A percentile compares a stretch with the other conserved stretches of the same genome.
These are phyloP conservation scores for Semibalanus balanoides DNA, from an alignment of 1,140 invertebrate genomes.

Conservation along the genomic window DNA sequence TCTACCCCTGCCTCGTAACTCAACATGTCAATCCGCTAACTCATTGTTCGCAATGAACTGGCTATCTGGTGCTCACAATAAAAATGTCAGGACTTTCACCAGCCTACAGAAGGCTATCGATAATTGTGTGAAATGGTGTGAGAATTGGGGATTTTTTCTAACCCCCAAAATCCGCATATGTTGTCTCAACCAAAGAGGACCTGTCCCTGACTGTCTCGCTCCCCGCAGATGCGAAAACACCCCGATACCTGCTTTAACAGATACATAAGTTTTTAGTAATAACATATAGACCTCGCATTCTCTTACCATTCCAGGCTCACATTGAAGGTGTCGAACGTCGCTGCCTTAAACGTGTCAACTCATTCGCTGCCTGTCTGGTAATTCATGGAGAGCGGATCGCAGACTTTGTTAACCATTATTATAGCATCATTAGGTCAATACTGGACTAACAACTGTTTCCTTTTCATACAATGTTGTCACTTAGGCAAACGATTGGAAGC, in stretches of 20 bases:
- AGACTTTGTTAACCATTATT: neutral
- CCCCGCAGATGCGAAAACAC: neutral
- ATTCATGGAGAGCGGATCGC: neutral
- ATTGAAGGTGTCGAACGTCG: neutral
- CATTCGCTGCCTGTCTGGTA: neutral
- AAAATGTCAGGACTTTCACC: neutral
- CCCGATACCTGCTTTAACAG: neutral
- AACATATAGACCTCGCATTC: neutral
- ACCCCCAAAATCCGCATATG: neutral
- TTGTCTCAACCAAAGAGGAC: neutral
- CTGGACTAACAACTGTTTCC: neutral
- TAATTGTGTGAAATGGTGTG: neutral
- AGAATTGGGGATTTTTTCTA: neutral
- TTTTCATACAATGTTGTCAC: neutral
- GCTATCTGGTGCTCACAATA: neutral
- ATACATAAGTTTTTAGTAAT: neutral
- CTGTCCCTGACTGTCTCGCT: neutral
- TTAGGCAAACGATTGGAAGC: neutral
- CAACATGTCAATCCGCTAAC: neutral
- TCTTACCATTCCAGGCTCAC: neutral
- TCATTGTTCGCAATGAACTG: neutral
- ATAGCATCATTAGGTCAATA: neutral
- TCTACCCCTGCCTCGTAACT: neutral
- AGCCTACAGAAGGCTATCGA: neutral
- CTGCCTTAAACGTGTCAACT: neutral